Base-by-base conservation (phyloP, 2,113 vertebrate genomes). In the Otis tarda region DNA sequence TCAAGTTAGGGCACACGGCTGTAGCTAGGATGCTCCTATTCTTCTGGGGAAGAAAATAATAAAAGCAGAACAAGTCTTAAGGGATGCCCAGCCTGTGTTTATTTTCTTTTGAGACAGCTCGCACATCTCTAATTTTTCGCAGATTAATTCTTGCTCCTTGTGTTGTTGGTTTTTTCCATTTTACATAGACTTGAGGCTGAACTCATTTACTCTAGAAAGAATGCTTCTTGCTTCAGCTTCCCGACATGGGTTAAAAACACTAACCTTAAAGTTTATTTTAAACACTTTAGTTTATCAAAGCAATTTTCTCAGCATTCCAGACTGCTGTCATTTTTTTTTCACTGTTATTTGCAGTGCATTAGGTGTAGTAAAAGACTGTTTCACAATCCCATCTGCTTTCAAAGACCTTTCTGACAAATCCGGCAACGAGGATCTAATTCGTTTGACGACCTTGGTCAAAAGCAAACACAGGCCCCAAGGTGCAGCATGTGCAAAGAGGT, bases 201-300 rank as follows among this genome's bases (percentile, higher is more conserved):
- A 61, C 53, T 92, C 50, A 87, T 92, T 91, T 73, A 65, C 92
- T 82, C 67, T 71, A 82, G 83, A 88, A 95, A 83, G 92, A 95
- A 84, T 83, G 55, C 70, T 45, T 79, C 43, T 93, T 73, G 41
- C 89, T 94, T 96, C 70, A 73, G 89, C 78, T 95, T 95, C 81
- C 81, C 2, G 0, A 76, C 74, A 89, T 21, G 61, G 69, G 59
- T 92, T 94, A 95, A 91, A 87, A 92, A 86, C 85, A 92, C 60
- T 86, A 96, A 69, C 64, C 67, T 83, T 91, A 74, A 91, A 83
- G 82, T 92, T 94, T 87, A 91, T 95, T 96, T 95, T 92, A 94
- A 97, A 95, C 90, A 87, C 91, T 97, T 95, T 94, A 91, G 73
- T 96, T 93, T 95, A 94, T 94, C 87, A 89, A 80, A 95, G 95